Evolutionary conservation across 2,797 vertebrate species (phyloP).

Genomic region (Poecilia velifera): DNA sequence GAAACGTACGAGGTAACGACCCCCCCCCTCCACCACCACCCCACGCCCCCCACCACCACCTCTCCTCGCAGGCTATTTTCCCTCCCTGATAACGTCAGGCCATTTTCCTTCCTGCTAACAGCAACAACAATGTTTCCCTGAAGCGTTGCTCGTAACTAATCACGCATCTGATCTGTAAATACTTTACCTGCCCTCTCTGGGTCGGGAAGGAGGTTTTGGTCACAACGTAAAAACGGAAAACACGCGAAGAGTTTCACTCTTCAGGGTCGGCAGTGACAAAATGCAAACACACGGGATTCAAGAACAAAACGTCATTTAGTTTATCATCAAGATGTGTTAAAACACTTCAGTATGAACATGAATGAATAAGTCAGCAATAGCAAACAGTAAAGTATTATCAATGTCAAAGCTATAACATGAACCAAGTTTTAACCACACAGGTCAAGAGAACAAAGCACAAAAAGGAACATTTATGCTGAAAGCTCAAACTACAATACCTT

Average conservation of each 20-base stretch:
- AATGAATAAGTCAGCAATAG: neutral
- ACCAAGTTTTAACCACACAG: constrained; percentile 6
- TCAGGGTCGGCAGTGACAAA: neutral
- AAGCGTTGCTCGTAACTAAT: constrained; percentile 4
- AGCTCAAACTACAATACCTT: neutral
- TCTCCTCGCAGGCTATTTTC: constrained; percentile 5
- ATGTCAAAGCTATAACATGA: neutral
- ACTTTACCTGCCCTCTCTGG: constrained; percentile 4
- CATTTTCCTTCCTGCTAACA: constrained; percentile 20
- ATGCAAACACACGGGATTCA: neutral
- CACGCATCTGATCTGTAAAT: constrained; percentile 13
- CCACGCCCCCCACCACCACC: neutral
- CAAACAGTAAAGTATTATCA: constrained; percentile 15
- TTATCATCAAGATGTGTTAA: constrained; percentile 13
- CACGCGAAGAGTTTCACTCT: neutral
- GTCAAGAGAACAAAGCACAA: constrained; percentile 18
- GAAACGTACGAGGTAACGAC: constrained; percentile 11
- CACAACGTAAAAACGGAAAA: constrained; percentile 1
- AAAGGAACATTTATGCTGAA: neutral
- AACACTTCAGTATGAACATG: constrained; percentile 20
- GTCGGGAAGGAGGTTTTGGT: constrained; percentile 7
- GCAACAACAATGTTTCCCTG: constrained; percentile 8
- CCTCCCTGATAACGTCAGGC: constrained; percentile 1
- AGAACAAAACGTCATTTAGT: constrained; percentile 9
- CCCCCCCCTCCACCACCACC: neutral